A percentile compares a stretch with the other conserved stretches of the same genome.
phyloP scores from a whole-genome alignment of 2,797 vertebrate species.

The Eutrigla gurnardus region DNA sequence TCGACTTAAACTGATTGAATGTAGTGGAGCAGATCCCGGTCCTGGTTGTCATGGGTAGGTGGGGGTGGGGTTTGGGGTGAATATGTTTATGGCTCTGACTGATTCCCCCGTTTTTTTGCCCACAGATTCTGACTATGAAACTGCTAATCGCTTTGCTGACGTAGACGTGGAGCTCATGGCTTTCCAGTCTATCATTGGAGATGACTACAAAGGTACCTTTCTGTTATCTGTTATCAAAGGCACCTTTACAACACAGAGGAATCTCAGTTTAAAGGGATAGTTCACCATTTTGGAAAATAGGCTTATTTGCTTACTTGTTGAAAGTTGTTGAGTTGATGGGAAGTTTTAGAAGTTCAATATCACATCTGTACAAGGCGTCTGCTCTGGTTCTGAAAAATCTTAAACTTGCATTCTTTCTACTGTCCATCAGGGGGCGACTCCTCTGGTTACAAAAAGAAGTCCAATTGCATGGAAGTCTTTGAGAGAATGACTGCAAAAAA shows the following conservation, averaged over 20 bases:
- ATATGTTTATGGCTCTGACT: constrained; percentile 23
- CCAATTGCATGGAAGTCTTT: too few species aligned
- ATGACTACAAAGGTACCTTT: constrained; percentile 84
- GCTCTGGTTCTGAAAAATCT: too few species aligned
- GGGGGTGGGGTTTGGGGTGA: background rate
- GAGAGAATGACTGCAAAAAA: too few species aligned
- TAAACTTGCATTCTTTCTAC: too few species aligned
- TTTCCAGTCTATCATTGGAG: constrained; percentile 85
- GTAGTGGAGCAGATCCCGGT: constrained; percentile 19
- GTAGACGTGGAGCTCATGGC: constrained; percentile 86
- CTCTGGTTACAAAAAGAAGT: too few species aligned
- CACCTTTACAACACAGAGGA: background rate
- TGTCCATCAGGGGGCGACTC: too few species aligned
- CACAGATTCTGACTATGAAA: constrained; percentile 84
- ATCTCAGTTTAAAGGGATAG: background rate
- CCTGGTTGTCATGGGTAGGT: background rate
- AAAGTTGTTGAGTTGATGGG: background rate
- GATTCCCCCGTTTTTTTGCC: constrained; percentile 23
- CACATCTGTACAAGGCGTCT: too few species aligned
- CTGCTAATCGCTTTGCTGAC: constrained; percentile 81
- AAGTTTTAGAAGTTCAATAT: background rate
- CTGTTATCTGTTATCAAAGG: background rate
- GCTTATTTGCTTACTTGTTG: background rate
- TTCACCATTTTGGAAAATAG: background rate
- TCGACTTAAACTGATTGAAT: constrained; percentile 21